A percentile compares a stretch with the other conserved stretches of the same genome.
These are phyloP conservation scores for Berghia stephanieae DNA, from an alignment of 1,140 invertebrate genomes.

Conservation along the genomic window DNA sequence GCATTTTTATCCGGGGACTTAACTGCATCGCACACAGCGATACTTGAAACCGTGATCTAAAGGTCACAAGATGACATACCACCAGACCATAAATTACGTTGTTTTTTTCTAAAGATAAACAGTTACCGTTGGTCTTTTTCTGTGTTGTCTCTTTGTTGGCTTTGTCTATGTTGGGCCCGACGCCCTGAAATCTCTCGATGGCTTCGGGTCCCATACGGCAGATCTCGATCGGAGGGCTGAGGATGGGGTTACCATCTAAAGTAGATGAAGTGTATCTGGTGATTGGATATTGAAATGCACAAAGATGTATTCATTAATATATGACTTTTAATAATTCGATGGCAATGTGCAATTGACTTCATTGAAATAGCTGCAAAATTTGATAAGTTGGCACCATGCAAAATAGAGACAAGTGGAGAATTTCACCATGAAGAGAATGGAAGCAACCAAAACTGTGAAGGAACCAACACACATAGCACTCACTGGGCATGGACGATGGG, in stretches of 20 bases:
- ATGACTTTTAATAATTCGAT: too few species aligned
- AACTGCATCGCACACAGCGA: background rate
- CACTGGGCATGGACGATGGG: too few species aligned
- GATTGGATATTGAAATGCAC: background rate
- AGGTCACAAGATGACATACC: background rate
- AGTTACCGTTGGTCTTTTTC: background rate
- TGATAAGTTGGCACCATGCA: too few species aligned
- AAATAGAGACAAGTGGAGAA: too few species aligned
- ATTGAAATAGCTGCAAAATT: too few species aligned
- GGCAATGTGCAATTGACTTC: too few species aligned
- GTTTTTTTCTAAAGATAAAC: background rate
- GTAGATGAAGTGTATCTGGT: constrained; percentile 54
- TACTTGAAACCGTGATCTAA: background rate
- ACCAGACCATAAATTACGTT: background rate
- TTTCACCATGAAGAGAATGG: too few species aligned
- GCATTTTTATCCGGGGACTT: background rate
- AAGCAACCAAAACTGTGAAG: too few species aligned
- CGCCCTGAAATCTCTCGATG: constrained; percentile 43
- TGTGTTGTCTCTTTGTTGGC: background rate
- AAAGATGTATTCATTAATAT: background rate
- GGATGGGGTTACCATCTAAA: constrained; percentile 64
- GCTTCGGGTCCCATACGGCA: constrained; percentile 58
- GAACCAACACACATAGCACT: too few species aligned
- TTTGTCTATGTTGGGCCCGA: constrained; percentile 8
- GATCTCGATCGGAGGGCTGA: constrained; percentile 62